Base-by-base conservation (phyloP, 2,113 vertebrate genomes). In the Esox niger region DNA sequence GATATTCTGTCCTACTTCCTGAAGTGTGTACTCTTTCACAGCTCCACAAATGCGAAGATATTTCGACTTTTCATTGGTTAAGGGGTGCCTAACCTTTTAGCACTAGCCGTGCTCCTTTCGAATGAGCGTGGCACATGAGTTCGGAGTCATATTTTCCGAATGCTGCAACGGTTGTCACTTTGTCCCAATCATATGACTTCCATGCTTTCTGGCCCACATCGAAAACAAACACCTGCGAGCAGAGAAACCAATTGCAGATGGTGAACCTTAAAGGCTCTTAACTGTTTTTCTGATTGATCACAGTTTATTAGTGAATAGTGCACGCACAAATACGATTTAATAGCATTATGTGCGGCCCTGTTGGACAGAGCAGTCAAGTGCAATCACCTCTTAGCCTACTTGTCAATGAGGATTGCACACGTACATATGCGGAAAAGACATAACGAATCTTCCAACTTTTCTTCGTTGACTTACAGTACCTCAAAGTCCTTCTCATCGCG, bases 181-280 rank as follows among this genome's bases (percentile, higher is more conserved):
- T 90, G 47, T 91, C 93, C 96, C 96, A 99, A 70, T 98, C 92
- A 69, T 98, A 99, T 46, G 70, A 93, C 72, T 93, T 94, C 97
- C 96, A 99, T 23, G 79, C 65, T 75, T 94, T 90, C 9, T 88
- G 76, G 27, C 95, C 93, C 72, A 97, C 92, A 73, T 98, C 92
- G 84, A 98, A 99, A 8, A 96, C 91, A 71, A 94, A 96, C 10
- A 98, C 93, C 97, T 98, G 57, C 38, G 80, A 23, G 21, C 43
- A 68, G 6, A 13, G 27, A 67, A 6, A 30, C 2, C 7, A 27
- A 1, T 10, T 15, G 23, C 35, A 43, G 8, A 10, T 43, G 5
- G 15, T 2, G 6, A 52, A 43, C 15, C 17, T n/a, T 25, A 54
- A 54, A 54, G 49, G 17, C 49, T 21, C 21, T 52, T 4, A 10